phyloP scores from a whole-genome alignment of 2,113 vertebrate genomes.

The Oxygymnocypris stewartii region DNA sequence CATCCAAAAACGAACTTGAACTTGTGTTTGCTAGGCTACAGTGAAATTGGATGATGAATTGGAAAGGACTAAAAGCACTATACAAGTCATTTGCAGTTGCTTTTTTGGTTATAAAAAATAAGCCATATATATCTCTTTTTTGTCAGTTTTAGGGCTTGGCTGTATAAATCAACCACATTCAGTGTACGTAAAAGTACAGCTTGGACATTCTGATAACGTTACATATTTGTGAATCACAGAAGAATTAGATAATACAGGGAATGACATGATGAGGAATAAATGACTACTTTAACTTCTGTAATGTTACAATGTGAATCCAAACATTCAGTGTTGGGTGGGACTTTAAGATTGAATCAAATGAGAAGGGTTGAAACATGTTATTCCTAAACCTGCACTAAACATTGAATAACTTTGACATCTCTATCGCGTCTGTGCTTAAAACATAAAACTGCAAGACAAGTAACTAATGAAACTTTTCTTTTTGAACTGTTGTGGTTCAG shows the following conservation, averaged over 20 bases:
- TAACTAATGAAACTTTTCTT: not conserved
- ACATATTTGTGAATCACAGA: not conserved
- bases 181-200: not conserved
- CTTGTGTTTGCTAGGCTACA: not conserved
- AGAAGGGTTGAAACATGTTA: not conserved
- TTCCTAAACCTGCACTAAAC: not conserved
- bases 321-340: not conserved
- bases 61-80: not conserved
- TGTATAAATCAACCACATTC: not conserved
- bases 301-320: not conserved
- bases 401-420: not conserved
- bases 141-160: not conserved
- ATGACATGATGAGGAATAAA: not conserved
- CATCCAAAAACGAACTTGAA: conserved; percentile 13
- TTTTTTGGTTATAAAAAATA: not conserved
- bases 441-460: not conserved
- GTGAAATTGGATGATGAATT: not conserved
- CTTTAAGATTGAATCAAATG: not conserved
- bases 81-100: not conserved
- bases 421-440: not conserved
- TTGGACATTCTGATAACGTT: not conserved
- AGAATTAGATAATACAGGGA: not conserved
- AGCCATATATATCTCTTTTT: not conserved
- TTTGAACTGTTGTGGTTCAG: not conserved
- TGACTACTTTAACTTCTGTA: not conserved